Percentiles rank a stretch among this genome's conserved stretches.
Conservation (phyloP, 2,888 invertebrate species). For the Galerucella calmariensis region DNA sequence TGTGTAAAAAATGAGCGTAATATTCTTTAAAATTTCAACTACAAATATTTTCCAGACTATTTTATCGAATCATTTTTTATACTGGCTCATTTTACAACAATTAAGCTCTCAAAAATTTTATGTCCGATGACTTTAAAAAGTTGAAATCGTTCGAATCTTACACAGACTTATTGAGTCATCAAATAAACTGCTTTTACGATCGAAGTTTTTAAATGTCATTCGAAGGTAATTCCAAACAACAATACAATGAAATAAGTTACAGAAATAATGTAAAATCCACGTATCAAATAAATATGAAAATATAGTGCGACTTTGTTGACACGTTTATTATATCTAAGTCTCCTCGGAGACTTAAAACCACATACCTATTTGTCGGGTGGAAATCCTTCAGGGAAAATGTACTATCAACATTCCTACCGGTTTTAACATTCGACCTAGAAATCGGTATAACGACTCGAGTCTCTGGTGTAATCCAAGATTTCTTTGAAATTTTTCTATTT, state of each 20-base stretch:
- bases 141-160: no score
- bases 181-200: background rate
- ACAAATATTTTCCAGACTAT: no score
- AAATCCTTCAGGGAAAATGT: conserved; percentile 3
- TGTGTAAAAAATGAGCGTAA: no score
- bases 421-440: conserved; percentile 30
- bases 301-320: background rate
- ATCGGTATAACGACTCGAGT: conserved; percentile 27
- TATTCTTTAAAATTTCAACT: no score
- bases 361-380: background rate
- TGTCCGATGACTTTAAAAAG: no score
- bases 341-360: background rate
- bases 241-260: background rate
- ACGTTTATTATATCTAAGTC: background rate
- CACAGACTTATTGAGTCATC: background rate
- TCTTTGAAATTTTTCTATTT: conserved; percentile 26
- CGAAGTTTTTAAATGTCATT: no score
- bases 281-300: background rate
- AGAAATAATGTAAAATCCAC: background rate
- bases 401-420: conserved; percentile 21
- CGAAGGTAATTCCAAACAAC: background rate
- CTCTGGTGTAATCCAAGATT: conserved; percentile 25
- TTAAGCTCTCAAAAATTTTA: no score
- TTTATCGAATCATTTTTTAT: no score
- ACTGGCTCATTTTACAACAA: no score